These are phyloP conservation scores for Saccostrea glomerata DNA, from an alignment of 1,140 invertebrate species.

Conservation along the genomic window DNA sequence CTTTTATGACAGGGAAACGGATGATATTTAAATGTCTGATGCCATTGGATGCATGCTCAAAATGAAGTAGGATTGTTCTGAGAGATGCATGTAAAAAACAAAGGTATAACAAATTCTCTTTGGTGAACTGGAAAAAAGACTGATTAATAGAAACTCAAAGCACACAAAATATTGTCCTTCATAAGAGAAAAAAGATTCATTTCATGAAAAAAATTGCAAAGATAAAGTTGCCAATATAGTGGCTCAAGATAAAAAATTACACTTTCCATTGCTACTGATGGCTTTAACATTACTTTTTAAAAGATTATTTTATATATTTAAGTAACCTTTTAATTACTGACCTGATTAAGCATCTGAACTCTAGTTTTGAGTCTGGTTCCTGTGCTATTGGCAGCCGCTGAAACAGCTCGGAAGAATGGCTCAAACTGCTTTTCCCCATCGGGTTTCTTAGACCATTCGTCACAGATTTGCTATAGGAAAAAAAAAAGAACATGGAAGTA, in stretches of 20 bases:
- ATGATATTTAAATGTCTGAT: too few relatives aligned
- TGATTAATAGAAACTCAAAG: not conserved
- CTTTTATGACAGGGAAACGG: too few relatives aligned
- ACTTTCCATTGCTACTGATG: too few relatives aligned
- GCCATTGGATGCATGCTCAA: too few relatives aligned
- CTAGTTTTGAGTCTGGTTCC: slow-evolving; percentile 75
- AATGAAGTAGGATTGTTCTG: too few relatives aligned
- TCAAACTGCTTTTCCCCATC: slow-evolving; percentile 72
- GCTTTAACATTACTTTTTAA: too few relatives aligned
- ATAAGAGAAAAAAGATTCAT: too few relatives aligned
- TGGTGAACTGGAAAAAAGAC: not conserved
- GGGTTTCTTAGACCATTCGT: slow-evolving; percentile 74
- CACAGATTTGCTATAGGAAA: slow-evolving; percentile 72
- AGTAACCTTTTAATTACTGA: slow-evolving; percentile 51
- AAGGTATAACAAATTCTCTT: not conserved
- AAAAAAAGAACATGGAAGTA: not conserved
- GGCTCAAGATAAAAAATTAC: too few relatives aligned
- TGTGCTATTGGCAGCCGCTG: slow-evolving; percentile 76
- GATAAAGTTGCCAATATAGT: too few relatives aligned
- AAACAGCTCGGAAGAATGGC: slow-evolving; percentile 72
- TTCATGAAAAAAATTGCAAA: too few relatives aligned
- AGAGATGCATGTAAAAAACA: not conserved
- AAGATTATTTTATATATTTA: not conserved
- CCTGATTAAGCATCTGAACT: slow-evolving; percentile 74
- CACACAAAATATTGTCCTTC: not conserved